These are phyloP conservation scores for Doris montereyensis DNA, from an alignment of 2,888 invertebrate genomes.

Conservation along the genomic window DNA sequence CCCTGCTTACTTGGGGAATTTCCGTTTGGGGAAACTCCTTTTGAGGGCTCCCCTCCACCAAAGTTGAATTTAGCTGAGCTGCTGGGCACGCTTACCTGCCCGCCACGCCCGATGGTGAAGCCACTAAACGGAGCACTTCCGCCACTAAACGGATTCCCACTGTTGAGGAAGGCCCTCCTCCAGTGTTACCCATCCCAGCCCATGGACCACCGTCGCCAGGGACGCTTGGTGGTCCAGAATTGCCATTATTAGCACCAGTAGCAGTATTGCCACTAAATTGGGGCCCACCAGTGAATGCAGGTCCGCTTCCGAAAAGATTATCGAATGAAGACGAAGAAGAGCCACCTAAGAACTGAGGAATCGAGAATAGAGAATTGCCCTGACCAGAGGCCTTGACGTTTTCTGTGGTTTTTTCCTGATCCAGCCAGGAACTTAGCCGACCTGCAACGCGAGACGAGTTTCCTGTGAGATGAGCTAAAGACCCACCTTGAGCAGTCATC, in stretches of 20 bases:
- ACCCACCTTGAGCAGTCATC: constrained; percentile 2
- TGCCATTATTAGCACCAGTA: not conserved
- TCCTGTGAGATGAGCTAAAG: not conserved
- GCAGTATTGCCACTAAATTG: no score
- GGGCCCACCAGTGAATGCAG: not conserved
- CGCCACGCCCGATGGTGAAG: constrained; percentile 3
- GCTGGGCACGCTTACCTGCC: constrained; percentile 13
- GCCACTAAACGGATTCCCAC: not conserved
- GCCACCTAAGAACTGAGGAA: constrained; percentile 2
- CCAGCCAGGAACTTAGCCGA: not conserved
- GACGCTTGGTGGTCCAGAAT: not conserved
- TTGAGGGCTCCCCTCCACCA: no score
- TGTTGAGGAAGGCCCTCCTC: not conserved
- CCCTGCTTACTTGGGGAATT: no score
- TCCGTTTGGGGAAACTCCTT: not conserved
- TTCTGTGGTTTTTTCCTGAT: not conserved
- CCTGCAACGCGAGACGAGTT: not conserved
- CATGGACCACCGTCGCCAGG: not conserved
- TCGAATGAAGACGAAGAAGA: no score
- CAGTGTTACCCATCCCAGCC: not conserved
- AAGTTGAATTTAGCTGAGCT: constrained; percentile 13
- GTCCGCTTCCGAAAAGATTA: not conserved
- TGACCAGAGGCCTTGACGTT: not conserved
- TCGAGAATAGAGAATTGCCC: not conserved
- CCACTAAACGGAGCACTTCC: constrained; percentile 17